phyloP scores from a whole-genome alignment of 1,140 invertebrate species.

The Acyrthosiphon pisum region DNA sequence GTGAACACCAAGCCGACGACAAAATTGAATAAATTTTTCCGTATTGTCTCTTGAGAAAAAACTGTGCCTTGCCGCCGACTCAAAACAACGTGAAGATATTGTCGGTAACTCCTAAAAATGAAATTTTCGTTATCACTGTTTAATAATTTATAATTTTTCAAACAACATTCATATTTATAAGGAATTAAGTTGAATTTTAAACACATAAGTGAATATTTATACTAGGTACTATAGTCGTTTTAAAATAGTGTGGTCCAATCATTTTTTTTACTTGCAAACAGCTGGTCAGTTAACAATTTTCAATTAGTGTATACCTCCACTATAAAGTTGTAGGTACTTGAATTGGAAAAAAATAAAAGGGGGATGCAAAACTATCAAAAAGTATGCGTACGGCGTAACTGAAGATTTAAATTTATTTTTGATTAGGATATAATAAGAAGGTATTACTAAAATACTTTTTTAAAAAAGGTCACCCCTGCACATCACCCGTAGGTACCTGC shows the following conservation, averaged over 20 bases:
- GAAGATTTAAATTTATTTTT: too few relatives aligned
- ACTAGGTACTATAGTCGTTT: background rate
- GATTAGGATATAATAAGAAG: too few relatives aligned
- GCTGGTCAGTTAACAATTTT: background rate
- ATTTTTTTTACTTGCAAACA: background rate
- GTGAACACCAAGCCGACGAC: slow-evolving; percentile 83
- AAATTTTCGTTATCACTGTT: background rate
- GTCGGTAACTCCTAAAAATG: slow-evolving; percentile 69
- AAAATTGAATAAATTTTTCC: slow-evolving; percentile 92
- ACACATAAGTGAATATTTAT: background rate
- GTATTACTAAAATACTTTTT: too few relatives aligned
- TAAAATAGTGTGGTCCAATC: background rate
- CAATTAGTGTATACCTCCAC: background rate
- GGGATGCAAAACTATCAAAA: too few relatives aligned
- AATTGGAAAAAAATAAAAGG: too few relatives aligned
- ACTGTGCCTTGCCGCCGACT: slow-evolving; percentile 78
- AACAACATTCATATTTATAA: background rate
- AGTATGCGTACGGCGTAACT: too few relatives aligned
- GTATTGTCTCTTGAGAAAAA: slow-evolving; percentile 94
- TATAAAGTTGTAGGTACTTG: too few relatives aligned
- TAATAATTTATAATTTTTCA: background rate
- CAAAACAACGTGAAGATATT: slow-evolving; percentile 78
- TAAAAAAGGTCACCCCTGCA: too few relatives aligned
- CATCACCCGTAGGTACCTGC: too few relatives aligned
- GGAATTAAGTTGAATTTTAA: background rate